These are phyloP conservation scores for Botia kubotai DNA, from an alignment of 2,797 vertebrate species.

Conservation along the genomic window DNA sequence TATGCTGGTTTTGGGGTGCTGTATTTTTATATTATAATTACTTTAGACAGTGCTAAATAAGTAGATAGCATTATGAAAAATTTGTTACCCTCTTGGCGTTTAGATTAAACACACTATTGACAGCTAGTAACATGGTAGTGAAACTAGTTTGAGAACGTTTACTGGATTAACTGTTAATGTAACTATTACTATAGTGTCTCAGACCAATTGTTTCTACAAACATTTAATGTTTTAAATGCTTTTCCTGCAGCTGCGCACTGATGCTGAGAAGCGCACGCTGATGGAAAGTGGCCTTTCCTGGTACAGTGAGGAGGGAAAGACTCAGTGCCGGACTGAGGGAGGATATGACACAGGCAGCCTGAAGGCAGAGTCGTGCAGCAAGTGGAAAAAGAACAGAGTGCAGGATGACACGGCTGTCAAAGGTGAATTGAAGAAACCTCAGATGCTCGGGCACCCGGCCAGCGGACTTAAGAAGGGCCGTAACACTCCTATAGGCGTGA, in stretches of 20 bases:
- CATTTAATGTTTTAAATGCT: not conserved
- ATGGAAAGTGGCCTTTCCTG: conserved; percentile 91
- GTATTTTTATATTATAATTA: not conserved
- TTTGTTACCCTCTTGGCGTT: no score
- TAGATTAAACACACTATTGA: no score
- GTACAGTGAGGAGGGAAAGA: conserved; percentile 89
- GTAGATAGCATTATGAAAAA: no score
- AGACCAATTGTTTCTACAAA: not conserved
- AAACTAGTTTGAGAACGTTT: no score
- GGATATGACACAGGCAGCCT: conserved; percentile 90
- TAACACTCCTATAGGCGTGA: conserved; percentile 90
- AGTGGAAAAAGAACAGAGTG: conserved; percentile 86
- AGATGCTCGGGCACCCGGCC: conserved; percentile 82
- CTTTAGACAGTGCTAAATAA: not conserved
- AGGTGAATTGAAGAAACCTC: conserved; percentile 87
- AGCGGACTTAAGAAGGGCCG: conserved; percentile 86
- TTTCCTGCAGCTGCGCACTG: conserved; percentile 86
- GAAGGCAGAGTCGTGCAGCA: conserved; percentile 88
- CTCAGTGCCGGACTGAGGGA: conserved; percentile 80
- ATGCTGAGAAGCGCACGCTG: conserved; percentile 93
- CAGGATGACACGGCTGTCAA: conserved; percentile 78
- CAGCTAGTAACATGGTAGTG: no score
- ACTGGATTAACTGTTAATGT: not conserved
- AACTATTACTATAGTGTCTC: not conserved
- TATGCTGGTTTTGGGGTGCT: not conserved